Conservation (phyloP, 1,140 invertebrate species). For the Drosophila hydei region DNA sequence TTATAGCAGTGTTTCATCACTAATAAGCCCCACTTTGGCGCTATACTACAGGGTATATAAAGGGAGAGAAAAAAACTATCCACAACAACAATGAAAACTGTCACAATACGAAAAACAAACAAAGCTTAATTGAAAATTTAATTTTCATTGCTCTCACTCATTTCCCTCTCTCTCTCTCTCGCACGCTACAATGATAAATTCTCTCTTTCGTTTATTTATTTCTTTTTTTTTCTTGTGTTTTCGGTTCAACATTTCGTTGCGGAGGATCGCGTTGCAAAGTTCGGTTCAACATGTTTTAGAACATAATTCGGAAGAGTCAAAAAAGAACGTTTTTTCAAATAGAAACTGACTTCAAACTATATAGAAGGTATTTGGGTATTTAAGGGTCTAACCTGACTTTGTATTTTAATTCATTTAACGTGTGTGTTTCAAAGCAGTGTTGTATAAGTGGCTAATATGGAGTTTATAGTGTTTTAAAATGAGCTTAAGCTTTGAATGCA, state of each 20-base stretch:
- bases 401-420: too few relatives aligned
- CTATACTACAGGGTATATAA: conserved; percentile 14
- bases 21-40: too few relatives aligned
- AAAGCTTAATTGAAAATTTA: conserved; percentile 52
- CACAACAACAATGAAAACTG: conserved; percentile 25
- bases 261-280: background rate
- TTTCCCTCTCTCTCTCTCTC: background rate
- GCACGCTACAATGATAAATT: background rate
- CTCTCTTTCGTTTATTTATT: conserved; percentile 2
- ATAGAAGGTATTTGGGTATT: too few relatives aligned
- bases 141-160: conserved; percentile 18
- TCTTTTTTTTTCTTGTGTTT: background rate
- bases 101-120: conserved; percentile 32
- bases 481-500: too few relatives aligned
- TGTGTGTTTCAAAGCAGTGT: too few relatives aligned
- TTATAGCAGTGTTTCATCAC: too few relatives aligned
- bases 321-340: too few relatives aligned
- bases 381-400: too few relatives aligned
- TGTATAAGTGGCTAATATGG: too few relatives aligned
- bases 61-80: background rate
- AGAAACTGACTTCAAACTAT: too few relatives aligned
- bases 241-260: background rate
- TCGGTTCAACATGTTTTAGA: conserved; percentile 1
- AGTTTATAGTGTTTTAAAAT: too few relatives aligned
- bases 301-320: too few relatives aligned